Evolutionary conservation across 92 coral and sea anemone genomes (phyloP).

Genomic region (Actinostola sp.): DNA sequence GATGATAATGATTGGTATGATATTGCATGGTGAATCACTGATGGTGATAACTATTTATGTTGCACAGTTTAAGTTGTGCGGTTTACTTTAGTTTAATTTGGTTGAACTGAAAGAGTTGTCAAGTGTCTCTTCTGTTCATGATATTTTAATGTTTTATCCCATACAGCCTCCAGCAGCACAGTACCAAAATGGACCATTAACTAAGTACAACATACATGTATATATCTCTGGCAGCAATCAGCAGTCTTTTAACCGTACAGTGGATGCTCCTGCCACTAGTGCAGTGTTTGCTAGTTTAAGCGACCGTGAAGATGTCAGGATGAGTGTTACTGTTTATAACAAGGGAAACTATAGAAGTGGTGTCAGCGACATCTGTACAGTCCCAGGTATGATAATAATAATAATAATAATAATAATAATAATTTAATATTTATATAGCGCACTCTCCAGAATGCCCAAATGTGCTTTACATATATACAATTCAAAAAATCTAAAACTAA

Average conservation of each 20-base stretch:
- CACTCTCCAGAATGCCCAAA: too few relatives aligned
- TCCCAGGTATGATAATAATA: background rate
- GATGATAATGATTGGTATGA: too few relatives aligned
- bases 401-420: background rate
- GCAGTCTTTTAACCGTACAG: background rate
- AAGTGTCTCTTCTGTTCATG: too few relatives aligned
- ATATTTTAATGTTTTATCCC: background rate
- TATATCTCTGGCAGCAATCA: background rate
- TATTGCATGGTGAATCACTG: too few relatives aligned
- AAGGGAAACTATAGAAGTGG: background rate
- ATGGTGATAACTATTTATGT: too few relatives aligned
- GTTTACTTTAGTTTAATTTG: too few relatives aligned
- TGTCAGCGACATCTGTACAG: background rate
- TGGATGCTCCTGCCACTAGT: background rate
- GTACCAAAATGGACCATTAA: background rate
- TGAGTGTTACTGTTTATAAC: background rate
- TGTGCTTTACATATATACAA: too few relatives aligned
- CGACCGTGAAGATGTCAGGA: background rate
- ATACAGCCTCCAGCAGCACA: constrained; percentile 11
- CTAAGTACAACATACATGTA: background rate
- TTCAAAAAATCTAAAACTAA: too few relatives aligned
- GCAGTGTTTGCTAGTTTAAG: background rate
- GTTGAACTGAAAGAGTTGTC: too few relatives aligned
- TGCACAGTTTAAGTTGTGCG: too few relatives aligned
- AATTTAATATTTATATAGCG: too few relatives aligned